A percentile compares a stretch with the other conserved stretches of the same genome.
Evolutionary conservation across 2,113 vertebrate species (phyloP).

Genomic region (Panurus biarmicus): DNA sequence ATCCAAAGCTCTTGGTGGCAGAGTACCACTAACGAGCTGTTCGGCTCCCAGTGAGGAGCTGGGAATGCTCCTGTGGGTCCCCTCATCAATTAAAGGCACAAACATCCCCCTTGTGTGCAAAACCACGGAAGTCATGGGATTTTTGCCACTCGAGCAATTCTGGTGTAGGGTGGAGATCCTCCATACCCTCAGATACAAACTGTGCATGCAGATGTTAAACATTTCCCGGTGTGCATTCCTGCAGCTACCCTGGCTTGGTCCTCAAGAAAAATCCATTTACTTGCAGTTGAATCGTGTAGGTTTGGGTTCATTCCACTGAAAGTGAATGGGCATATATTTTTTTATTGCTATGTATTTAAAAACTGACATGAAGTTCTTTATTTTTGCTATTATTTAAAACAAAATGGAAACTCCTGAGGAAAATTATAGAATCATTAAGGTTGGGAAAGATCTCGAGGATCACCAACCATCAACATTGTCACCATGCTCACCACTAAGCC

Average conservation of each 20-base stretch:
- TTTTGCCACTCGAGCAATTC: neutral
- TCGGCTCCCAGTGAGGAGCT: neutral
- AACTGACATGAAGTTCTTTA: neutral
- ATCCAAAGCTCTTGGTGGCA: neutral
- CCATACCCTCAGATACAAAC: neutral
- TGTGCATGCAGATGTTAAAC: neutral
- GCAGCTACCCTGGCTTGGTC: neutral
- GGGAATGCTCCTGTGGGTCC: neutral
- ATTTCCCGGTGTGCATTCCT: accelerated
- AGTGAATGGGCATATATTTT: accelerated
- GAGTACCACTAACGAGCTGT: too few relatives aligned
- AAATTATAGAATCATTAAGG: neutral
- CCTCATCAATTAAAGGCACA: neutral
- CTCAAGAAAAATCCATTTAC: neutral
- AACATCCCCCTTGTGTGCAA: neutral
- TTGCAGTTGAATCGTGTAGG: neutral
- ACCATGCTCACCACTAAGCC: neutral
- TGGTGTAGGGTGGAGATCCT: neutral
- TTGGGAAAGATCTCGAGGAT: neutral
- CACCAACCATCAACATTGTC: neutral
- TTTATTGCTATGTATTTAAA: neutral
- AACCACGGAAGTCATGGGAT: accelerated
- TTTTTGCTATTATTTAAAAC: neutral
- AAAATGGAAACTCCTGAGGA: neutral
- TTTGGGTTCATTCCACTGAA: neutral